These are phyloP conservation scores for Cotesia glomerata DNA, from an alignment of 1,140 invertebrate genomes.

Conservation along the genomic window DNA sequence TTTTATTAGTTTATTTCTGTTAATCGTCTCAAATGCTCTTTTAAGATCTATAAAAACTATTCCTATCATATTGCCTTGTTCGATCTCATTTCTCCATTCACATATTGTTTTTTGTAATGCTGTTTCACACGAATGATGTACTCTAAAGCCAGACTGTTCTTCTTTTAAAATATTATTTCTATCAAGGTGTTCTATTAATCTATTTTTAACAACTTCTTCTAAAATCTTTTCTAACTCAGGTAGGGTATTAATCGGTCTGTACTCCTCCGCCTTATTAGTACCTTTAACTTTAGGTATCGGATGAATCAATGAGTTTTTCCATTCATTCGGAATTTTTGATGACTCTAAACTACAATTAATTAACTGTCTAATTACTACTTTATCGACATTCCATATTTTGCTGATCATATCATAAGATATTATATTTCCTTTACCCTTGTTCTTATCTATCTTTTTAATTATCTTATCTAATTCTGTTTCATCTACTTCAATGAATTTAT, in stretches of 20 bases:
- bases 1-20: constrained; percentile 19
- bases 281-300: constrained; percentile 35
- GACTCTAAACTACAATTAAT: too few species aligned
- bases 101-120: constrained; percentile 6
- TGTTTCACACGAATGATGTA: constrained; percentile 24
- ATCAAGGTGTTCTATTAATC: constrained; percentile 21
- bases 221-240: constrained; percentile 36
- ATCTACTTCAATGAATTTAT: not conserved
- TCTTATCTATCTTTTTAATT: too few species aligned
- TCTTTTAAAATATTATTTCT: constrained; percentile 24
- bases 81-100: constrained; percentile 10
- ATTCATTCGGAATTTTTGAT: constrained; percentile 13
- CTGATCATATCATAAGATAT: too few species aligned
- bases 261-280: constrained; percentile 28
- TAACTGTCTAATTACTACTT: too few species aligned
- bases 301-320: constrained; percentile 34
- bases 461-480: not conserved
- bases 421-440: too few species aligned
- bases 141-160: constrained; percentile 30
- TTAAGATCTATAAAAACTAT: constrained; percentile 18
- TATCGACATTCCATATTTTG: not conserved
- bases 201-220: constrained; percentile 33
- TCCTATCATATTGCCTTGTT: not conserved
- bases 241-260: constrained; percentile 36
- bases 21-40: constrained; percentile 32